Percentiles rank a stretch among this genome's conserved stretches.
Evolutionary conservation across 2,113 vertebrate genomes (phyloP).

Genomic region (Eulemur macaco): DNA sequence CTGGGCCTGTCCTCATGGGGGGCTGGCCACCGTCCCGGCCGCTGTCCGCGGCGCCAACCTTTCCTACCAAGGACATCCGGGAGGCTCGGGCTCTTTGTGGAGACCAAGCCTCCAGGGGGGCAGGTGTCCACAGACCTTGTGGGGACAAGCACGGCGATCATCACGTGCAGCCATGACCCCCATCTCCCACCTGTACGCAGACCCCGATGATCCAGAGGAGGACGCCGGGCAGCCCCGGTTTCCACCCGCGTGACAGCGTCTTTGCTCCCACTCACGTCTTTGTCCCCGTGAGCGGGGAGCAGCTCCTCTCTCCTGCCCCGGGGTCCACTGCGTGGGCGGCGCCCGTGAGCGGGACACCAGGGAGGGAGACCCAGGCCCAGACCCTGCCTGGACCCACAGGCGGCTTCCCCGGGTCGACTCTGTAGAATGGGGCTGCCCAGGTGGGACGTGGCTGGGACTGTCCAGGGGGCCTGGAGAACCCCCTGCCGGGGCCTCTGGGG

Average conservation of each 20-base stretch:
- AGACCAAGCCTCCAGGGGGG: not conserved
- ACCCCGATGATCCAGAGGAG: not conserved
- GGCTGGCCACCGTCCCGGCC: not conserved
- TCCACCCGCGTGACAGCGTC: not conserved
- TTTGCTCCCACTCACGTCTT: not conserved
- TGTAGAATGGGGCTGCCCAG: fast-evolving
- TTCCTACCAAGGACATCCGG: not conserved
- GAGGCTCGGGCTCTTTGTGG: not conserved
- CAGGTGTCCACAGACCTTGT: not conserved
- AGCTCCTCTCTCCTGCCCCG: fast-evolving
- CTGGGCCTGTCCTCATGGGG: too few species aligned
- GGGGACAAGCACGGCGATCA: fast-evolving
- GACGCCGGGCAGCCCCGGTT: not conserved
- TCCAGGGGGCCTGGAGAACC: not conserved
- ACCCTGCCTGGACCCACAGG: fast-evolving
- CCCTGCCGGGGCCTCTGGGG: fast-evolving
- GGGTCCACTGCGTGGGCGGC: not conserved
- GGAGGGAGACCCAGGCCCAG: not conserved
- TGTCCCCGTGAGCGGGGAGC: not conserved
- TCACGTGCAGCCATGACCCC: not conserved
- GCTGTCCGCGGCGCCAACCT: not conserved
- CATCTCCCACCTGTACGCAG: not conserved
- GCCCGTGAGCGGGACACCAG: fast-evolving
- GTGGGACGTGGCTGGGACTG: not conserved
- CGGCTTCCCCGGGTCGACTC: fast-evolving